Evolutionary conservation across 1,140 invertebrate species (phyloP).

Genomic region (Asobara japonica): DNA sequence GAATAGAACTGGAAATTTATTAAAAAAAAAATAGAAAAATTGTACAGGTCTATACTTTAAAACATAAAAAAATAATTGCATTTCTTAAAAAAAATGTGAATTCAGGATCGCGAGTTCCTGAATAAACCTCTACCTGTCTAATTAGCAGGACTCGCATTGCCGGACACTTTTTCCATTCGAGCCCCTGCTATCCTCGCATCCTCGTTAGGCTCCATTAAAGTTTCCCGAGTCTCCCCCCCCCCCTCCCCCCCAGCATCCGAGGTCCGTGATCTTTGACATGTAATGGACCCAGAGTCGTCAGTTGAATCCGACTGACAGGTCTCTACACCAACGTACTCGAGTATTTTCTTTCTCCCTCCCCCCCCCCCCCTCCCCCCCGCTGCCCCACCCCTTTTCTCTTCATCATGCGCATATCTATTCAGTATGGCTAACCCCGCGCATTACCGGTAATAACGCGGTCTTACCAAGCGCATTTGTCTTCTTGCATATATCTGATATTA

Average conservation of each 20-base stretch:
- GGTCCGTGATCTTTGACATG: constrained; percentile 37
- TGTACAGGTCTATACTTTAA: too few relatives aligned
- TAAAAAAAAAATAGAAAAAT: too few relatives aligned
- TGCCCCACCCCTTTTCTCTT: neutral
- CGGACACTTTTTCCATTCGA: neutral
- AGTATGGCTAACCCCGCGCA: constrained; percentile 23
- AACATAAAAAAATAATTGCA: too few relatives aligned
- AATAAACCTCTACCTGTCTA: too few relatives aligned
- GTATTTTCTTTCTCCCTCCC: neutral
- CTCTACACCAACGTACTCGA: neutral
- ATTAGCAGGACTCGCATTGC: neutral
- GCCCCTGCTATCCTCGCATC: too few relatives aligned
- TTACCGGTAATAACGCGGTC: constrained; percentile 37
- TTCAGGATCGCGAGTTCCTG: too few relatives aligned
- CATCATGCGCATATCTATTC: constrained; percentile 16
- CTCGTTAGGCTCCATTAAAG: constrained; percentile 33
- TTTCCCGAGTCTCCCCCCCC: constrained; percentile 20
- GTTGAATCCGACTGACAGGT: constrained; percentile 33
- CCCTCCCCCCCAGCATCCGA: neutral
- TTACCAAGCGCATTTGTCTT: constrained; percentile 25
- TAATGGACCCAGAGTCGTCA: constrained; percentile 35
- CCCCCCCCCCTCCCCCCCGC: neutral
- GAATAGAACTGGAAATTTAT: too few relatives aligned
- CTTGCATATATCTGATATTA: constrained; percentile 20
- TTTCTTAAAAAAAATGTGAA: too few relatives aligned